Evolutionary conservation across 2,888 invertebrate genomes (phyloP).

Genomic region (Amiota communis): DNA sequence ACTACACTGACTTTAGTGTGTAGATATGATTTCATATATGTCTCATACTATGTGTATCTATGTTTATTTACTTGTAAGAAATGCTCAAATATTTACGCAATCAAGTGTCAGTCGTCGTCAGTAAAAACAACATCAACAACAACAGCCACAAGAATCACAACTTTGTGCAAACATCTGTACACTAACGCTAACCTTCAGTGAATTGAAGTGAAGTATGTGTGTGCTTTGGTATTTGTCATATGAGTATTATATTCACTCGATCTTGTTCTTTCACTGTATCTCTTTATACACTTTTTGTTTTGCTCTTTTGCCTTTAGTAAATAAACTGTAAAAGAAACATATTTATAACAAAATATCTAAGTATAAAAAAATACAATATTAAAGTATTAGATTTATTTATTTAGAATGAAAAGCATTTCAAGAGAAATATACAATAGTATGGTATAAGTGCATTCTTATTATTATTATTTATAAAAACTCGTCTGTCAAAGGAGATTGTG

Average conservation of each 20-base stretch:
- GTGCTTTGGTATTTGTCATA: background rate
- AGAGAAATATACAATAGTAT: too few relatives aligned
- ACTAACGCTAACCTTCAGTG: too few relatives aligned
- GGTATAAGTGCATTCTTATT: too few relatives aligned
- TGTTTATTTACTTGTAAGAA: constrained; percentile 10
- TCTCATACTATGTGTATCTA: background rate
- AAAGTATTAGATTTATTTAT: background rate
- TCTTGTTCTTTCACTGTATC: too few relatives aligned
- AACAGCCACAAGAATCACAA: too few relatives aligned
- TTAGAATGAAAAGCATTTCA: too few relatives aligned
- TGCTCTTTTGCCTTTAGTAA: background rate
- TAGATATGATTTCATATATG: background rate
- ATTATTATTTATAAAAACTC: too few relatives aligned
- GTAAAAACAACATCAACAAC: too few relatives aligned
- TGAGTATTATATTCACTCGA: too few relatives aligned
- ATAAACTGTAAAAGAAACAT: constrained; percentile 5
- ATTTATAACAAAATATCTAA: constrained; percentile 18
- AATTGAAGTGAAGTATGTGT: too few relatives aligned
- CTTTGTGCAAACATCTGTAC: too few relatives aligned
- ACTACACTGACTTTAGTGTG: background rate
- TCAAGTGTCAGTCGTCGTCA: background rate
- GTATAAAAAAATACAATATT: background rate
- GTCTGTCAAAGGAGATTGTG: too few relatives aligned
- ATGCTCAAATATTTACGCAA: constrained; percentile 7
- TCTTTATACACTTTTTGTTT: background rate